Base-by-base conservation (phyloP, 2,797 vertebrate species). In the Peromyscus eremicus region DNA sequence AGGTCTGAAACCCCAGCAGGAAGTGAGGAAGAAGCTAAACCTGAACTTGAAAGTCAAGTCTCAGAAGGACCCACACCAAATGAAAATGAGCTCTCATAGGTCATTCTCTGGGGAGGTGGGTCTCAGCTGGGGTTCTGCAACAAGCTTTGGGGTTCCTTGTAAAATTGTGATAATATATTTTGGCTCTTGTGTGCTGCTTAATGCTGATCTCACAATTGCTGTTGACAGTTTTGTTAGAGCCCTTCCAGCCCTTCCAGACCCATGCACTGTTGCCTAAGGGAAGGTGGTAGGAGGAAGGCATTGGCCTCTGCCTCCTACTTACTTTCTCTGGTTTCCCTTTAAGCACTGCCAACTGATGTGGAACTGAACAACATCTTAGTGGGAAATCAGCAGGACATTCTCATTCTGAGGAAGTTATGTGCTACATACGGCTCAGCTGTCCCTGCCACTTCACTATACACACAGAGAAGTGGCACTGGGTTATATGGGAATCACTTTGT, bases 11-110 rank as follows among this genome's bases (percentile, higher is more conserved):
- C 84, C 6, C 55, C 79, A 23, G 88, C 91, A 89, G 89, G 52
- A 0, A 60, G 62, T 34, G 96, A 97, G 11, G 92, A 82, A 57
- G 90, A 66, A 29, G 71, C 66, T 81, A 91, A 97, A 62, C 86
- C 98, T 94, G 98, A 98, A 85, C 92, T 77, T 81, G 95, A 66
- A 89, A 95, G 88, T 89, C 89, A 97, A 66, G 73, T n/a, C 60
- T 90, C 94, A 94, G 96, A 1, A 95, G 94, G 85, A 92, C 68
- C 97, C 8, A 97, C 97, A 37, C 40, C 94, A 80, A 94, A 91
- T 73, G 95, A 93, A 82, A 97, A 96, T 49, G 94, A 98, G 80
- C 68, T 86, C 25, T 85, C 76, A 6, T 95, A 95, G 62, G 0
- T 2, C 70, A 71, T 29, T 94, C 81, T 84, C 75, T 81, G 43